phyloP scores from a whole-genome alignment of 2,797 vertebrate genomes.

The Orestias chungarensis region DNA sequence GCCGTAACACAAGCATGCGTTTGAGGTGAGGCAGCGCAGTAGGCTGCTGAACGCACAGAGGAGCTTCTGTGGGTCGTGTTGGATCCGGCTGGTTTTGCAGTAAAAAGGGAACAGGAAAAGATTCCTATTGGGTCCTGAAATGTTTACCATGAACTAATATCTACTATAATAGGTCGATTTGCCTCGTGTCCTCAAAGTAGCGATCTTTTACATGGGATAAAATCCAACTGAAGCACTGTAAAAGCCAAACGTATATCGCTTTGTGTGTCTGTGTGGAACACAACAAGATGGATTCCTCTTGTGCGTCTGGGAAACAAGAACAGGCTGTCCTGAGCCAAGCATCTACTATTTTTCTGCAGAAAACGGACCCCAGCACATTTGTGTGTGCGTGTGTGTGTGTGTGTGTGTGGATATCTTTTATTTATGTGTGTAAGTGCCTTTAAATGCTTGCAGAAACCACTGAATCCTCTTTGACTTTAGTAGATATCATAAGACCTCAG shows the following conservation, averaged over 20 bases:
- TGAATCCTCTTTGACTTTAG: not conserved
- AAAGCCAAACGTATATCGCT: not conserved
- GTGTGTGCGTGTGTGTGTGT: not conserved
- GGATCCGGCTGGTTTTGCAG: not conserved
- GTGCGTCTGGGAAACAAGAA: slow-evolving; percentile 34
- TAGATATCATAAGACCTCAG: slow-evolving; percentile 6
- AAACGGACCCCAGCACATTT: slow-evolving; percentile 14
- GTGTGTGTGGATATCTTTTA: not conserved
- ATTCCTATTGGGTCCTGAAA: not conserved
- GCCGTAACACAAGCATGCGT: not conserved
- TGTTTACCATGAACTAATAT: not conserved
- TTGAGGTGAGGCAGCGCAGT: not conserved
- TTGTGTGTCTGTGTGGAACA: not conserved
- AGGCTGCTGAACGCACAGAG: not conserved
- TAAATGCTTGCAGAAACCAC: slow-evolving; percentile 15
- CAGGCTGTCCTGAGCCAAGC: slow-evolving; percentile 43
- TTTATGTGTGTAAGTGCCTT: not conserved
- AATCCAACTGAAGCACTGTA: too few relatives aligned
- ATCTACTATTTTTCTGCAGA: slow-evolving; percentile 34
- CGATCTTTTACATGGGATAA: not conserved
- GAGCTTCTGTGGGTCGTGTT: not conserved
- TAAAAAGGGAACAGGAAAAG: not conserved
- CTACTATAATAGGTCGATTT: not conserved
- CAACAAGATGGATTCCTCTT: slow-evolving; percentile 24
- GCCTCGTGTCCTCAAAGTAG: not conserved